Base-by-base conservation (phyloP, 2,888 invertebrate genomes). In the Julus scanicus region DNA sequence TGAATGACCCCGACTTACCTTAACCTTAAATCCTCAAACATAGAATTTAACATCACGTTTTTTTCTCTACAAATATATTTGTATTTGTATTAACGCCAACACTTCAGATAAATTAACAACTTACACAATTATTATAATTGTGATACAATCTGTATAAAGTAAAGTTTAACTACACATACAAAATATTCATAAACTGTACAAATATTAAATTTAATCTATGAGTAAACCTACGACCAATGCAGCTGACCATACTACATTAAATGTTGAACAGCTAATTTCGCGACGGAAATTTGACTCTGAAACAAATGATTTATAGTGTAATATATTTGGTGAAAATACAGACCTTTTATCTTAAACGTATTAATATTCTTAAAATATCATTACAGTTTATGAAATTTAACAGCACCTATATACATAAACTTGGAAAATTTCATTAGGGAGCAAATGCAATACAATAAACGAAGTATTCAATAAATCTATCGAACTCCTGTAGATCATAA, bases 381-480 rank as follows among this genome's bases (percentile, higher is more conserved):
- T 71, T 71, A 71, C 71, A 71, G 71, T 11, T 63, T 29, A 29
- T 71, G 71, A 71, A 63, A 71, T 71, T 71, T 71, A 71, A 71
- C 71, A 71, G 71, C 71, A 71, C 29, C 71, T 71, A 71, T 71
- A 71, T 71, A 71, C 63, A 63, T 63, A 63, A 63, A 63, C 63
- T 63, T 63, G 71, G 29, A n/a, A 71, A 29, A 9, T 71, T 53
- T 29, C 71, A 29, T 29, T 53, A 71, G 29, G 29, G 9, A 71
- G 71, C 20, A 71, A 71, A 29, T 71, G 71, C 71, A 71, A 71
- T 29, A 71, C 29, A 13, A 11, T 29, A 71, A 11, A 11, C 29
- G 29, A 71, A 71, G 11, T 11, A 29, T 71, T 71, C 71, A 29
- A 29, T 71, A 29, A 71, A 71, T 8, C 9, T 29, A 9, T 29